phyloP scores from a whole-genome alignment of 2,113 vertebrate genomes.

The Ginglymostoma cirratum region DNA sequence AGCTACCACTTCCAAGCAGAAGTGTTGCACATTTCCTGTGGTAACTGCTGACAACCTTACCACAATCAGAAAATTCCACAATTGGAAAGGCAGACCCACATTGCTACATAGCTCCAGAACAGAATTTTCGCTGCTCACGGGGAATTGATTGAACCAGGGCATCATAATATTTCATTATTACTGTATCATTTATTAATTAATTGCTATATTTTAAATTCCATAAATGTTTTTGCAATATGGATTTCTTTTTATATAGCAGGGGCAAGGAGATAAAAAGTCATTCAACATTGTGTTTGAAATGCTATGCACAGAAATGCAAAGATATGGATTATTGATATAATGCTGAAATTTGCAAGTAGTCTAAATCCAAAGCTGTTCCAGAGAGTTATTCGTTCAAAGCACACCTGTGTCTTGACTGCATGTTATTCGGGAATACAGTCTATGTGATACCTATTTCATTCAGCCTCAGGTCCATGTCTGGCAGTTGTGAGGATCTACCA shows the following conservation, averaged over 20 bases:
- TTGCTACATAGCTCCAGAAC: neutral
- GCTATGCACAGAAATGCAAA: neutral
- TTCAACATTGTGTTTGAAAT: neutral
- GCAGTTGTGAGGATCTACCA: slow-evolving; percentile 47
- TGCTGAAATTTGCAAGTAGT: neutral
- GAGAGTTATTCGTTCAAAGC: neutral
- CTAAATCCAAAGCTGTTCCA: neutral
- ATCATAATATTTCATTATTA: neutral
- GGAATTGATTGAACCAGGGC: neutral
- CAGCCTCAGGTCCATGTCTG: slow-evolving; percentile 64
- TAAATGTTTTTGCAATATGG: neutral
- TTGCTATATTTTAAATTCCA: neutral
- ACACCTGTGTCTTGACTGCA: neutral
- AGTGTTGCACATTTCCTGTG: too few species aligned
- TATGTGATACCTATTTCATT: slow-evolving; percentile 24
- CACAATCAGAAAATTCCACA: neutral
- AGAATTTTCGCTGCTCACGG: neutral
- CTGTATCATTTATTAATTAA: neutral
- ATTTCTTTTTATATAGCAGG: neutral
- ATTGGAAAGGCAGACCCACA: neutral
- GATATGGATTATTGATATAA: neutral
- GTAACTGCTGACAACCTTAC: too few species aligned
- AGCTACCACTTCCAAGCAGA: too few species aligned
- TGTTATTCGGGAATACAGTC: neutral
- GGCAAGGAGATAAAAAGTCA: neutral